Evolutionary conservation across 37 sponge, comb jelly and placozoan species (phyloP), one percentile per base, ranked within the genome.

Genomic region (Theonella swinhoei): DNA sequence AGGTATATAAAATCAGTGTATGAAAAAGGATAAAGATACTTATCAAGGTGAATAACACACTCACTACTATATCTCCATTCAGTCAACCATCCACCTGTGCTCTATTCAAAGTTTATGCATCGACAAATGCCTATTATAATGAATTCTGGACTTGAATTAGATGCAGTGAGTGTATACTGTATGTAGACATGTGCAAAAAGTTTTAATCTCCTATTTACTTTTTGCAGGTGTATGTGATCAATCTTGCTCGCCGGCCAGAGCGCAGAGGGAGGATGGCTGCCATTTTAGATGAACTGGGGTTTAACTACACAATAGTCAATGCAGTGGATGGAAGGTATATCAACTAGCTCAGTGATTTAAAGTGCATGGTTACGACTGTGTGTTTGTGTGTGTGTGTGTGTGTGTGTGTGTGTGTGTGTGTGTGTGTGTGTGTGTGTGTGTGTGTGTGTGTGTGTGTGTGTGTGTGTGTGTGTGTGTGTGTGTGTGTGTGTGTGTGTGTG

Each of bases 271-370:
- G 96, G 14, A 98, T 98, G 98, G 35, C 83, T 0, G 82, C 87
- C 23, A 78, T 83, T 34, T 80, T 98, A 41, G 74, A 95, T 23
- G 78, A 88, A 60, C 64, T 98, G 63, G 33, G 70, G 3, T 31
- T 95, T 2, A 63, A 93, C 60, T 92, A 72, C 58, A 88, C 85
- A 37, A 25, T 90, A 43, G 88, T 91, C 22, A 75, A 90, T 76
- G 98, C 98, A 32, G 88, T 98, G 37, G 95, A 98, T 83, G 95
- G 98, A 28, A 91, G 68, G 92, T 88, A 54, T 35, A 84, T 62
- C n/a, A 64, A 41, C 47, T 9, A 23, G 42, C 1, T 20, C 20
- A 39, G 5, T 1, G 42, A 14, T n/a, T n/a, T n/a, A n/a, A n/a
- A n/a, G n/a, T n/a, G n/a, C n/a, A n/a, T n/a, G n/a, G n/a, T n/a